Conservation (phyloP, 2,113 vertebrate species). For the Glaucidium brasilianum region DNA sequence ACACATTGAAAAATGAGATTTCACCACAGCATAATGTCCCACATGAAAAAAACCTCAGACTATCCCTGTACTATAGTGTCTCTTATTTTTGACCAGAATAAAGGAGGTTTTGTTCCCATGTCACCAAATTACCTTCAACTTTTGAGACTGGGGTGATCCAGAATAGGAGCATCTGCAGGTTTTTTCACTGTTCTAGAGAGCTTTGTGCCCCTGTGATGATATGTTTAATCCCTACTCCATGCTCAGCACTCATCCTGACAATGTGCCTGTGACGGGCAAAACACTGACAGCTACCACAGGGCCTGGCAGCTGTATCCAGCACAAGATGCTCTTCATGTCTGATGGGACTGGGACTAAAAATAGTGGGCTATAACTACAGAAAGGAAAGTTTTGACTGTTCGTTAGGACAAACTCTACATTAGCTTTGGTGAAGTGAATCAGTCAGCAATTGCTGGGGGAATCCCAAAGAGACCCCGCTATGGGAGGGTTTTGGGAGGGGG, state of each 20-base stretch:
- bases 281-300: neutral
- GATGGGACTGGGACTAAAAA: neutral
- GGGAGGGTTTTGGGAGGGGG: neutral
- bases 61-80: neutral
- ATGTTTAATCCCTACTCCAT: neutral
- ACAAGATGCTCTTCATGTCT: neutral
- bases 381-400: neutral
- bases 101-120: neutral
- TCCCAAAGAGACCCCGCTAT: neutral
- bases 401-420: neutral
- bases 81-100: neutral
- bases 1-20: conserved; percentile 23
- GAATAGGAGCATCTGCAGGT: neutral
- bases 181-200: neutral
- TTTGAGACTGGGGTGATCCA: neutral
- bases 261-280: neutral
- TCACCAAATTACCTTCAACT: neutral
- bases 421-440: neutral
- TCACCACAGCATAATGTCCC: neutral
- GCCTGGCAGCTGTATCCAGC: neutral
- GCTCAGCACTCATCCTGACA: neutral
- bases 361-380: neutral
- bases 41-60: neutral
- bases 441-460: neutral
- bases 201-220: neutral